Evolutionary conservation across 2,797 vertebrate genomes (phyloP).

Genomic region (Scolopax rusticola): DNA sequence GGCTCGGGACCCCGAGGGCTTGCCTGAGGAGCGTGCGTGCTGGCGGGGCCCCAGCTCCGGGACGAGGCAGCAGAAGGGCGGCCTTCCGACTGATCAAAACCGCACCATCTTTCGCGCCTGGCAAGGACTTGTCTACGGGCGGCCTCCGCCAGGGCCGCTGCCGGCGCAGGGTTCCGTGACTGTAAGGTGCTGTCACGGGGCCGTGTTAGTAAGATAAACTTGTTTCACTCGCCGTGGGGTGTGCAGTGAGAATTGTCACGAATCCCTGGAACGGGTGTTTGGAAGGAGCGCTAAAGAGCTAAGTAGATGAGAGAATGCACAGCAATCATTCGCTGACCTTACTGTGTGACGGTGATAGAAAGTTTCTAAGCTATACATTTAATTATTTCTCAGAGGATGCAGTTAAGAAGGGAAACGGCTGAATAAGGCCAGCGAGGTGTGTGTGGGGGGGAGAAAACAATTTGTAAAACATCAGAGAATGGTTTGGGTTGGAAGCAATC

Average conservation of each 20-base stretch:
- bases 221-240: accelerated
- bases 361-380: neutral
- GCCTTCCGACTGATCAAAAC: accelerated
- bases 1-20: too few relatives aligned
- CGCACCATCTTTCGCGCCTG: accelerated
- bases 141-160: accelerated
- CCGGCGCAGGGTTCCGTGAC: accelerated
- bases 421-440: neutral
- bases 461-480: neutral
- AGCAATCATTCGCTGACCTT: accelerated
- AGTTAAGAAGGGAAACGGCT: neutral
- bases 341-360: accelerated
- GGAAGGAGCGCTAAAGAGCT: accelerated
- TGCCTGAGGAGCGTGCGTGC: accelerated
- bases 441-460: accelerated
- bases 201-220: accelerated
- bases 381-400: accelerated
- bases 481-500: too few relatives aligned
- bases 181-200: accelerated
- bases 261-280: accelerated
- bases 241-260: accelerated
- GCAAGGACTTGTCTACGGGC: accelerated
- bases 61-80: accelerated
- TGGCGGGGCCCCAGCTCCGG: accelerated
- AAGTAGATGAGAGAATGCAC: accelerated